Evolutionary conservation across 2,797 vertebrate genomes (phyloP).

Genomic region (Enteromius mattozi): DNA sequence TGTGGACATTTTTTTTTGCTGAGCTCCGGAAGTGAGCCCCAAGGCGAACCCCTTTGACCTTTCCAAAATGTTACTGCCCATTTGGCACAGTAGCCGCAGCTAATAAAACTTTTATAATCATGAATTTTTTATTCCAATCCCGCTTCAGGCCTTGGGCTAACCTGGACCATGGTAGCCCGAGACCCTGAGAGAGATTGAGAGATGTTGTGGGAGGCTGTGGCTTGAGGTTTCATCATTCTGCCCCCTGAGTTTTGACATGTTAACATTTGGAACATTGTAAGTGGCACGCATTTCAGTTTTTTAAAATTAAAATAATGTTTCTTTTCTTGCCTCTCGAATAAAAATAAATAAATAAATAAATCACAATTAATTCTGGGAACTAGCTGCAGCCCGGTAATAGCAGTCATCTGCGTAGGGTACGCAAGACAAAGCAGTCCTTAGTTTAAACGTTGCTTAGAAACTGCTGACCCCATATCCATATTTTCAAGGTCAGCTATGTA

Average conservation of each 20-base stretch:
- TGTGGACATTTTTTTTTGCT: slow-evolving; percentile 64
- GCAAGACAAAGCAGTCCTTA: background rate
- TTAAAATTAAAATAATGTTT: background rate
- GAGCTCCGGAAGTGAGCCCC: slow-evolving; percentile 66
- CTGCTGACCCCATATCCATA: slow-evolving; percentile 17
- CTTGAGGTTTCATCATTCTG: slow-evolving; percentile 39
- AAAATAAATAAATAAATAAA: too few species aligned
- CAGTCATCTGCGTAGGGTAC: background rate
- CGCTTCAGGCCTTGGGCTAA: slow-evolving; percentile 70
- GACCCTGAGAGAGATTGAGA: slow-evolving; percentile 61
- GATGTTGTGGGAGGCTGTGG: slow-evolving; percentile 25
- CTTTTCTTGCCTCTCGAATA: background rate
- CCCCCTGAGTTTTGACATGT: slow-evolving; percentile 23
- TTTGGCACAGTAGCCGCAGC: slow-evolving; percentile 77
- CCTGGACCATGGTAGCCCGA: slow-evolving; percentile 72
- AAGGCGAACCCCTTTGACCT: slow-evolving; percentile 75
- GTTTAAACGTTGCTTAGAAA: background rate
- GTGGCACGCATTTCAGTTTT: background rate
- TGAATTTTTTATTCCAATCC: slow-evolving; percentile 79
- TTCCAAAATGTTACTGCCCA: slow-evolving; percentile 83
- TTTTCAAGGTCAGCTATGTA: slow-evolving; percentile 3
- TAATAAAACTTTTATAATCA: slow-evolving; percentile 84
- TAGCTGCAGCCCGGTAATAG: background rate
- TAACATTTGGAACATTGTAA: slow-evolving; percentile 28
- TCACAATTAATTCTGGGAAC: slow-evolving; percentile 2